Evolutionary conservation across 2,113 vertebrate species (phyloP).

Genomic region (Pycnonotus jocosus): DNA sequence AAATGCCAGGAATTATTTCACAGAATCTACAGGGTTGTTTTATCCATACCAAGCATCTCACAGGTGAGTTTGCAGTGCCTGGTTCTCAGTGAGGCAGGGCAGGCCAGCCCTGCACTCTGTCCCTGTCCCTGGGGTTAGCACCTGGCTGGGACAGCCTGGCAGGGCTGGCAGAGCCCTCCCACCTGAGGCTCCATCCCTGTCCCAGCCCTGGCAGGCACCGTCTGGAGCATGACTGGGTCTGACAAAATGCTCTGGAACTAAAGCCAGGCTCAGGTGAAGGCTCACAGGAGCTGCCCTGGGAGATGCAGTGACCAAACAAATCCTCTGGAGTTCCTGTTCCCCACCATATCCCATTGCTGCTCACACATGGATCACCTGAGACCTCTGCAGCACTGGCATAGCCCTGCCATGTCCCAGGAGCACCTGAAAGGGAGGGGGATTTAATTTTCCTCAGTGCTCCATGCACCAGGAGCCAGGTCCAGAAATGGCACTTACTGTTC

Average conservation of each 20-base stretch:
- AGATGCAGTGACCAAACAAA: neutral
- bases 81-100: neutral
- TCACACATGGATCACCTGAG: rapidly evolving
- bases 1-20: neutral
- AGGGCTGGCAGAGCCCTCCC: neutral
- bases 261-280: neutral
- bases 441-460: neutral
- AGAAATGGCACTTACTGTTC: neutral
- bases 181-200: rapidly evolving
- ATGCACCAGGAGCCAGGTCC: rapidly evolving
- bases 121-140: neutral
- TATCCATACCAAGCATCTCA: neutral
- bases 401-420: rapidly evolving
- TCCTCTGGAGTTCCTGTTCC: neutral
- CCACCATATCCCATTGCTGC: rapidly evolving
- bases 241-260: neutral
- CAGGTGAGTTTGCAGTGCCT: neutral
- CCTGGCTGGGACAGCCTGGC: neutral
- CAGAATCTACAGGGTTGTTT: neutral
- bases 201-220: neutral
- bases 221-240: rapidly evolving
- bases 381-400: rapidly evolving
- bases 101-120: neutral
- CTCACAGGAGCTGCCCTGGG: neutral
- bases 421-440: neutral